These are phyloP conservation scores for Lepidonotus clava DNA, from an alignment of 2,888 invertebrate genomes.

Conservation along the genomic window DNA sequence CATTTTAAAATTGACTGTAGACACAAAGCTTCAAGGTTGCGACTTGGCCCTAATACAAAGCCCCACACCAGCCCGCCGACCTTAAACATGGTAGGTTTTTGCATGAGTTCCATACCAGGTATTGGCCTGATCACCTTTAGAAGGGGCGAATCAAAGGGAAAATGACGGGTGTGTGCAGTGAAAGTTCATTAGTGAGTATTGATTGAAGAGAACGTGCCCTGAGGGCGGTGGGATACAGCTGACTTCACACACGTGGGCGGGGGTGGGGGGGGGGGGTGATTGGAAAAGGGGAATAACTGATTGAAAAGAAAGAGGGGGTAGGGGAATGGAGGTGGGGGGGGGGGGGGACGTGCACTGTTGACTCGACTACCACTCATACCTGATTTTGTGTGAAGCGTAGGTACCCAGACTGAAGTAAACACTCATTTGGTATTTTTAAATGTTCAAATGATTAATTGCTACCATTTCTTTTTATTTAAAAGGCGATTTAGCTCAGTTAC, in stretches of 20 bases:
- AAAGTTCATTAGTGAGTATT: neutral
- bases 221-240: neutral
- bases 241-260: too few relatives aligned
- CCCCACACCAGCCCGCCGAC: too few relatives aligned
- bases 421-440: too few relatives aligned
- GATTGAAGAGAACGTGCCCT: too few relatives aligned
- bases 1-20: too few relatives aligned
- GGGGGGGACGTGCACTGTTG: neutral
- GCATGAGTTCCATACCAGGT: too few relatives aligned
- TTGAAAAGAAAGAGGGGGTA: neutral
- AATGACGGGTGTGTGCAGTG: neutral
- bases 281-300: neutral
- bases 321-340: neutral
- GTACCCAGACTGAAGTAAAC: too few relatives aligned
- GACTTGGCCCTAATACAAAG: neutral
- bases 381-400: neutral
- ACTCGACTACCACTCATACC: neutral
- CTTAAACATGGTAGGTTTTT: too few relatives aligned
- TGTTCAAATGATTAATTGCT: neutral
- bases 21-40: slow-evolving; percentile 1
- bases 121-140: too few relatives aligned
- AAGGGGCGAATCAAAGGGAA: too few relatives aligned
- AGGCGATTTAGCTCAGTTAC: neutral
- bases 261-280: neutral
- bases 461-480: neutral